phyloP scores from a whole-genome alignment of 1,140 invertebrate genomes.

The Drosophila teissieri region DNA sequence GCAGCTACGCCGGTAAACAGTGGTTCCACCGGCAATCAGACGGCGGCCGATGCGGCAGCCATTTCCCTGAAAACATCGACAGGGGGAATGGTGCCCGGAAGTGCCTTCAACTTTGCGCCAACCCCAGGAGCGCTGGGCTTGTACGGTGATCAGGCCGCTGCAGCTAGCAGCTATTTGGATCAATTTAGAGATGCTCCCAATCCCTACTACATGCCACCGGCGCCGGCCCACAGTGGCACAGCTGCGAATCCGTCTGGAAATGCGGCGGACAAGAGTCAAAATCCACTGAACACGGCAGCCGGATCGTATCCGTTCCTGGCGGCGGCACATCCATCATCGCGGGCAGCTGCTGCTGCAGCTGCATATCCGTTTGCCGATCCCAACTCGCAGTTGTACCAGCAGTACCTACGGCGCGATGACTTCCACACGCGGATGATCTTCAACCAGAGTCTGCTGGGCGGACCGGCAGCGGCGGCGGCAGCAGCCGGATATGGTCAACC shows the following conservation, averaged over 20 bases:
- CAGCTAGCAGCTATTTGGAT: conserved; percentile 86
- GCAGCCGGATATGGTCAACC: conserved; percentile 86
- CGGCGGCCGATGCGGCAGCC: conserved; percentile 86
- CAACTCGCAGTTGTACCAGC: conserved; percentile 88
- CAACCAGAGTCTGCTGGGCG: conserved; percentile 86
- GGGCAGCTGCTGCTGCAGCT: conserved; percentile 82
- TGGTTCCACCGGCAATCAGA: conserved; percentile 38
- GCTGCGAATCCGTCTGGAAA: conserved; percentile 82
- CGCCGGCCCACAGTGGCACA: conserved; percentile 85
- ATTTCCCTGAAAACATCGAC: conserved; percentile 86
- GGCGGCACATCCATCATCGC: conserved; percentile 84
- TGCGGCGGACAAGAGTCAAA: conserved; percentile 69
- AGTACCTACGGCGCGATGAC: conserved; percentile 88
- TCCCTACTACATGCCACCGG: conserved; percentile 86
- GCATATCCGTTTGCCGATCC: conserved; percentile 87
- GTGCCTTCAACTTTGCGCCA: conserved; percentile 89
- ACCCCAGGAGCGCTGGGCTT: conserved; percentile 86
- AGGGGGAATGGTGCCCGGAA: conserved; percentile 88
- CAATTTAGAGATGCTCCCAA: conserved; percentile 87
- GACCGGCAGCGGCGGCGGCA: conserved; percentile 83
- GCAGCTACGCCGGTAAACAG: conserved; percentile 9
- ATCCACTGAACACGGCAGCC: conserved; percentile 67
- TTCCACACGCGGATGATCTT: conserved; percentile 86
- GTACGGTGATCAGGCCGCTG: conserved; percentile 86
- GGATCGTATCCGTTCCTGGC: conserved; percentile 76